Evolutionary conservation across 1,140 invertebrate genomes (phyloP).

Genomic region (Drosophila bocki): DNA sequence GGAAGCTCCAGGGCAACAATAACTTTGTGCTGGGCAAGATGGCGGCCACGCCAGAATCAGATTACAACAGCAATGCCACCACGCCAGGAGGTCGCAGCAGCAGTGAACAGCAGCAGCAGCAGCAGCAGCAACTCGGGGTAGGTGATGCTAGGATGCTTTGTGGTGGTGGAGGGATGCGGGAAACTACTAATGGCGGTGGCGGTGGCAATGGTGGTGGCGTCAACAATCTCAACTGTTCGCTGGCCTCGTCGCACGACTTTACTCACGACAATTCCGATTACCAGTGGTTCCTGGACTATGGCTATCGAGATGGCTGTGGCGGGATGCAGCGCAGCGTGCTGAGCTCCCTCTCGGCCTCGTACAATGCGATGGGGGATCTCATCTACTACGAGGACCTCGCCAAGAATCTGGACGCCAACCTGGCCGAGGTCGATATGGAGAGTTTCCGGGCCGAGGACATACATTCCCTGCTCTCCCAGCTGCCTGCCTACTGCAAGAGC

Average conservation of each 20-base stretch:
- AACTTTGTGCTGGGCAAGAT: constrained; percentile 59
- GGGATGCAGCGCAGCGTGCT: constrained; percentile 92
- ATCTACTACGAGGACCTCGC: constrained; percentile 93
- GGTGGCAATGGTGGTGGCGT: constrained; percentile 26
- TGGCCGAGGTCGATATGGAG: constrained; percentile 97
- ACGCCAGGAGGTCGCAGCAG: constrained; percentile 69
- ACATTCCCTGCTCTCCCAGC: constrained; percentile 91
- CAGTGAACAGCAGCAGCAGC: constrained; percentile 56
- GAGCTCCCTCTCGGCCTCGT: constrained; percentile 92
- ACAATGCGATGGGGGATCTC: constrained; percentile 90
- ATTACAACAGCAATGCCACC: constrained; percentile 87
- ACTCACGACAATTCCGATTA: constrained; percentile 95
- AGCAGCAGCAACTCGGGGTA: constrained; percentile 77
- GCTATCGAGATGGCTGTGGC: constrained; percentile 92
- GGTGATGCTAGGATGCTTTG: constrained; percentile 69
- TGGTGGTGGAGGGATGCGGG: constrained; percentile 62
- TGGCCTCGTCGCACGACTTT: constrained; percentile 88
- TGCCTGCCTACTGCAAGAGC: constrained; percentile 89
- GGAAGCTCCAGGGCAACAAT: constrained; percentile 33
- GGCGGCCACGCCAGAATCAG: constrained; percentile 86
- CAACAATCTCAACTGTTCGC: constrained; percentile 82
- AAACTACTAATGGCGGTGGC: constrained; percentile 55
- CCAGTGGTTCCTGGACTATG: constrained; percentile 95
- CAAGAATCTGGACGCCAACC: constrained; percentile 95
- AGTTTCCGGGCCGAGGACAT: constrained; percentile 96